These are phyloP conservation scores for Mandrillus leucophaeus DNA, from an alignment of 2,113 vertebrate genomes.

Conservation along the genomic window DNA sequence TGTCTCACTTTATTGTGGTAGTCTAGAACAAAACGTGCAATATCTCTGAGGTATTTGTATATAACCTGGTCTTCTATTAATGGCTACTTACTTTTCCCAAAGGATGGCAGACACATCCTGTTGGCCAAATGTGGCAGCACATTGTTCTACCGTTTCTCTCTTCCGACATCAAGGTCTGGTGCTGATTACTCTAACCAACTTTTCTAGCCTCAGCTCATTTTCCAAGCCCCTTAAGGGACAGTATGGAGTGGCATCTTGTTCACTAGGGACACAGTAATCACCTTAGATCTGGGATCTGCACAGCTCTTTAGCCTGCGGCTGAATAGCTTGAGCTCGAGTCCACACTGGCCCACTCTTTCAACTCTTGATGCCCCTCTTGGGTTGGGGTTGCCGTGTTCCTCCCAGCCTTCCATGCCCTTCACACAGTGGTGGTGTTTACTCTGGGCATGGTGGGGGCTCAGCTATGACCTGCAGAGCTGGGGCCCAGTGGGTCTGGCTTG, in stretches of 20 bases:
- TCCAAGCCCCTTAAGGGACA: background rate
- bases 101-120: background rate
- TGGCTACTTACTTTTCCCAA: background rate
- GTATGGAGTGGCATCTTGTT: fast-evolving
- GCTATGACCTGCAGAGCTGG: background rate
- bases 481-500: background rate
- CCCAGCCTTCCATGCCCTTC: fast-evolving
- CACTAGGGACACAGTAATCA: background rate
- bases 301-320: background rate
- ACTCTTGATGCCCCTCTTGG: background rate
- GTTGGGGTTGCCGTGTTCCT: background rate
- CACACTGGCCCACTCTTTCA: background rate
- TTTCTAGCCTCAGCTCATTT: background rate
- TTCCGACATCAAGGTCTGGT: background rate
- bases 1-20: background rate
- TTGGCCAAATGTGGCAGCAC: background rate
- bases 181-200: background rate
- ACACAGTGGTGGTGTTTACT: fast-evolving
- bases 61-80: background rate
- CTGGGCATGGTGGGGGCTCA: fast-evolving
- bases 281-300: background rate
- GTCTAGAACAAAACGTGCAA: background rate
- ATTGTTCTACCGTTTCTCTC: background rate
- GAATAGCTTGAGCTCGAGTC: background rate
- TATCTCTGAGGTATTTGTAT: background rate